These are phyloP conservation scores for Acanthosepion esculentum DNA, from an alignment of 2,888 invertebrate genomes.

Conservation along the genomic window DNA sequence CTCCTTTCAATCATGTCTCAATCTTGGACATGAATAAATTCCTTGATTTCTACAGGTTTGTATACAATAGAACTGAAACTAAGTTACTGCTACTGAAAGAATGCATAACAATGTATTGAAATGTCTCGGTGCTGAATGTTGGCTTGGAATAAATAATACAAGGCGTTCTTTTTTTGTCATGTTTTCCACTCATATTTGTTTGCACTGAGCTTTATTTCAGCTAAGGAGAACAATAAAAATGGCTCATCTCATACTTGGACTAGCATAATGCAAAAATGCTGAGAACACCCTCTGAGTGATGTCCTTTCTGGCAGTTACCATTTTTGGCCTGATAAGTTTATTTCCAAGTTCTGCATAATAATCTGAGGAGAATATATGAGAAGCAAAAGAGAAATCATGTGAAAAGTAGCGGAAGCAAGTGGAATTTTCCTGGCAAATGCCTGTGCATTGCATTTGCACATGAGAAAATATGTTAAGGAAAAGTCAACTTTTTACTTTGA, in stretches of 20 bases:
- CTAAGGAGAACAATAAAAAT: not conserved
- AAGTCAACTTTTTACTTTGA: no score
- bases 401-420: no score
- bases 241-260: not conserved
- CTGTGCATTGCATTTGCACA: no score
- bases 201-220: not conserved
- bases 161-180: not conserved
- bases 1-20: not conserved
- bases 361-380: no score
- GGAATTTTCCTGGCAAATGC: no score
- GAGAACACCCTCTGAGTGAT: not conserved
- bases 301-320: not conserved
- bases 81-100: not conserved
- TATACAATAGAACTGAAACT: not conserved
- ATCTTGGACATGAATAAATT: not conserved
- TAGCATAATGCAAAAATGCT: not conserved
- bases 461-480: no score
- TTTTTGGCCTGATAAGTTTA: not conserved
- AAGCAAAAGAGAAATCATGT: no score
- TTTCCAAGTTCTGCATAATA: not conserved
- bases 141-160: not conserved
- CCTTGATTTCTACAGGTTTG: not conserved
- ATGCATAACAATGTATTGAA: not conserved
- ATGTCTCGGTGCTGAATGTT: not conserved
- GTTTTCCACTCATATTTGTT: not conserved